Evolutionary conservation across 2,797 vertebrate genomes (phyloP), one percentile per base, ranked within the genome.

Genomic region (Pseudochromis fuscus): DNA sequence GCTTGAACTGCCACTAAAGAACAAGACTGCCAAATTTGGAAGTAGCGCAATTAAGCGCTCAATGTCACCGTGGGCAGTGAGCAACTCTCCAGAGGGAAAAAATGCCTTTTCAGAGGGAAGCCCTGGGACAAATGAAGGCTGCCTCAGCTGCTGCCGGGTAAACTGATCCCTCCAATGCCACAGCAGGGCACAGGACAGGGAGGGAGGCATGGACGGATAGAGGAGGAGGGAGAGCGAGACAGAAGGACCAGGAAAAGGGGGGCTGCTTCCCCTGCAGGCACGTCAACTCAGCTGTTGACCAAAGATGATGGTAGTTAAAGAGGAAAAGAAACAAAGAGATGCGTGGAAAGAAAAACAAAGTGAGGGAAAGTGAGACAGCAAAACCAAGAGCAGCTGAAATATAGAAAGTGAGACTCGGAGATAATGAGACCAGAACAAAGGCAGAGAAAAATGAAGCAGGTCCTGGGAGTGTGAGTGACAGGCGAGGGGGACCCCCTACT

Each of bases 91-190:
- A 85, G 87, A 84, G 90, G 80, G 72, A 31, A 87, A 88, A 92
- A 89, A 91, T 87, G 84, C 86, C 83, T 89, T 91, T 88, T 87
- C 85, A 81, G 83, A 89, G 83, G 85, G 85, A 93, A 90, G 86
- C 86, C 81, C 80, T 83, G 82, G 79, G 87, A 92, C 83, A 89
- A 89, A 84, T 85, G 88, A 87, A 91, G 88, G 56, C 88, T 80
- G 84, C 81, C 80, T 92, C 93, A 92, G 91, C 92, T 92, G 89
- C 90, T 89, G 86, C 72, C 46, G 76, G 69, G 90, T 91, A 93
- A 93, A 84, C 82, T 73, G 91, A 93, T 93, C 82, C 79, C 66
- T 71, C 75, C 82, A 81, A 81, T 79, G 85, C 89, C 85, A 91
- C 68, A 58, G 68, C 72, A 78, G 85, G 80, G 87, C 75, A 81